Evolutionary conservation across 2,797 vertebrate species (phyloP), one percentile per base, ranked within the genome.

Genomic region (Tiaroga cobitis): DNA sequence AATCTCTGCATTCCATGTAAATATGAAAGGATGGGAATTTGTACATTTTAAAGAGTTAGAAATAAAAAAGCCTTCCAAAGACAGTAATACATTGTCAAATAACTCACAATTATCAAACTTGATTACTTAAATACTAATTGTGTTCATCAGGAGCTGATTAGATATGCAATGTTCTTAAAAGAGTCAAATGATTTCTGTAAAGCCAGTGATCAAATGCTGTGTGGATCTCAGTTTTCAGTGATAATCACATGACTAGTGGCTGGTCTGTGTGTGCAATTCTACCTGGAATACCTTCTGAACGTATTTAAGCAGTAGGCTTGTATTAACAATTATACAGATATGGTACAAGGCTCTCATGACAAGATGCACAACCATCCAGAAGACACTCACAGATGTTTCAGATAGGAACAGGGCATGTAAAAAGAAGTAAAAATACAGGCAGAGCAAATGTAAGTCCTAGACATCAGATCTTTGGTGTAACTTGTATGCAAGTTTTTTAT

Each of bases 301-400:
- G 3, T 11, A 5, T 59, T n/a, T 59, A 59, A 59, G 56, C 24
- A 5, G 10, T 59, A n/a, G 24, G 56, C 56, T 59, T 59, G 13
- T 10, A n/a, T 59, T n/a, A 29, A 7, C 4, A 61, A 26, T 67
- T 74, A 49, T 49, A 43, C 16, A 49, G 26, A 49, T 70, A 32
- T 49, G 26, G n/a, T 73, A 51, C 26, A 56, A 56, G 49, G 32
- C 34, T 39, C 21, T 59, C 19, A 37, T 9, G 19, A 76, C 32
- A 24, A 56, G 49, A 76, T 76, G 13, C 74, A 76, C 11, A 76
- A 8, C 24, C 56, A 76, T 76, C 34, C 51, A 56, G 51, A n/a
- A n/a, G 21, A 76, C 32, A 59, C 21, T n/a, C 32, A 37, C 49
- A 76, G 8, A 74, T 49, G 72, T 49, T 74, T 74, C 8, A 19